A percentile compares a stretch with the other conserved stretches of the same genome.
Conservation (phyloP, 2,888 invertebrate genomes). For the Protodeltote pygarga region DNA sequence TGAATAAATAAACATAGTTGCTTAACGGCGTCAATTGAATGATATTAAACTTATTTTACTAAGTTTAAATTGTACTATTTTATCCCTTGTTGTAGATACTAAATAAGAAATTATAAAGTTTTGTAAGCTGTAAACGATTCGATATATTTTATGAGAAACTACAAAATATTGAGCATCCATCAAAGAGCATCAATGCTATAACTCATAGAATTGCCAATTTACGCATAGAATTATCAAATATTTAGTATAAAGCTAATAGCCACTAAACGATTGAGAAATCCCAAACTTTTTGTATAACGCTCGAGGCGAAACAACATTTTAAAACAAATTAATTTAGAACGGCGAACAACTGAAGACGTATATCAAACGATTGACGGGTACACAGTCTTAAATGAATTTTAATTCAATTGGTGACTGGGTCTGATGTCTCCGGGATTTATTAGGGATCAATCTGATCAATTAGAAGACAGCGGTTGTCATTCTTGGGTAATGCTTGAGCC, state of each 20-base stretch:
- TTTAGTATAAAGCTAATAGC: conserved; percentile 43
- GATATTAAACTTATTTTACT: too few relatives aligned
- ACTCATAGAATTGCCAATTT: conserved; percentile 37
- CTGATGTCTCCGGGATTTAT: conserved; percentile 59
- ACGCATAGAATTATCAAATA: conserved; percentile 35
- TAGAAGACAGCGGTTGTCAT: conserved; percentile 23
- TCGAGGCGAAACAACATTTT: conserved; percentile 38
- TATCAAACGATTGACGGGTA: conserved; percentile 37
- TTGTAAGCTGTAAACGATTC: too few relatives aligned
- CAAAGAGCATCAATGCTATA: conserved; percentile 5
- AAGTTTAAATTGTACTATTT: too few relatives aligned
- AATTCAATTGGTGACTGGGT: conserved; percentile 49
- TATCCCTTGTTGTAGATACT: too few relatives aligned
- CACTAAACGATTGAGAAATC: conserved; percentile 38
- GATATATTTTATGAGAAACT: too few relatives aligned
- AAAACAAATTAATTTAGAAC: conserved; percentile 43
- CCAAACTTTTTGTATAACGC: conserved; percentile 38
- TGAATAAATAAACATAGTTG: conserved; percentile 5
- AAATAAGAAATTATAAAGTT: too few relatives aligned
- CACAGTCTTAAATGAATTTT: conserved; percentile 45
- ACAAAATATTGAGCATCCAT: too few relatives aligned
- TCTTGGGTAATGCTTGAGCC: conserved; percentile 7
- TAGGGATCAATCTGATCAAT: conserved; percentile 66
- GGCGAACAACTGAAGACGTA: conserved; percentile 24
- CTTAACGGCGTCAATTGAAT: neutral